phyloP scores from a whole-genome alignment of 2,888 invertebrate species.

The Thecophora atra region DNA sequence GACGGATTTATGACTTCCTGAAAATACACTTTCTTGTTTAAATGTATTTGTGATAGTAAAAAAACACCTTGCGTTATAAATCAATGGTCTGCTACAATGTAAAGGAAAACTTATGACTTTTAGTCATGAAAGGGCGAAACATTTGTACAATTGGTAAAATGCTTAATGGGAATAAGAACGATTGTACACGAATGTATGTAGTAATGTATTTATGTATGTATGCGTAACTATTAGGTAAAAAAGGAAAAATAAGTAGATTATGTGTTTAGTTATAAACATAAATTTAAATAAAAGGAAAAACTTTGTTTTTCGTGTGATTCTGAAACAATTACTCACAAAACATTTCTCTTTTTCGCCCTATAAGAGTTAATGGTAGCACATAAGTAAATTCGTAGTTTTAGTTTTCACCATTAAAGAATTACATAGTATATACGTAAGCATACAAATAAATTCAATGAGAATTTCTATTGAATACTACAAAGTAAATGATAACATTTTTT shows the following conservation, averaged over 20 bases:
- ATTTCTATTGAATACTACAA: slow-evolving; percentile 17
- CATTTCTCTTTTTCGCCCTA: slow-evolving; percentile 67
- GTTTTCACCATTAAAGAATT: slow-evolving; percentile 27
- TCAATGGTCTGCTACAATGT: too few species aligned
- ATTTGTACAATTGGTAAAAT: too few species aligned
- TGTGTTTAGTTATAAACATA: slow-evolving; percentile 43
- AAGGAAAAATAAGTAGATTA: slow-evolving; percentile 29
- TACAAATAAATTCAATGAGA: not conserved
- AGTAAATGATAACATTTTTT: not conserved
- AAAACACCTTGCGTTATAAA: too few species aligned
- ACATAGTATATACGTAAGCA: not conserved
- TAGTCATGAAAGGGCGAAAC: not conserved
- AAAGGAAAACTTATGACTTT: too few species aligned
- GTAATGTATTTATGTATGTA: slow-evolving; percentile 23
- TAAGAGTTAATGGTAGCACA: slow-evolving; percentile 63
- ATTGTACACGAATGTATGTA: slow-evolving; percentile 17
- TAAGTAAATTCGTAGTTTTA: slow-evolving; percentile 33
- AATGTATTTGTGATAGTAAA: too few species aligned
- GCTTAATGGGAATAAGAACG: not conserved
- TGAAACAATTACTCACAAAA: slow-evolving; percentile 67
- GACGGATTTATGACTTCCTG: too few species aligned
- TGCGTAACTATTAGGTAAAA: slow-evolving; percentile 12
- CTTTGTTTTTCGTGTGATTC: slow-evolving; percentile 53
- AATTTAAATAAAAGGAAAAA: slow-evolving; percentile 48
- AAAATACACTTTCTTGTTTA: too few species aligned